Evolutionary conservation across 2,888 invertebrate genomes (phyloP).

Genomic region (Dione vanillae): DNA sequence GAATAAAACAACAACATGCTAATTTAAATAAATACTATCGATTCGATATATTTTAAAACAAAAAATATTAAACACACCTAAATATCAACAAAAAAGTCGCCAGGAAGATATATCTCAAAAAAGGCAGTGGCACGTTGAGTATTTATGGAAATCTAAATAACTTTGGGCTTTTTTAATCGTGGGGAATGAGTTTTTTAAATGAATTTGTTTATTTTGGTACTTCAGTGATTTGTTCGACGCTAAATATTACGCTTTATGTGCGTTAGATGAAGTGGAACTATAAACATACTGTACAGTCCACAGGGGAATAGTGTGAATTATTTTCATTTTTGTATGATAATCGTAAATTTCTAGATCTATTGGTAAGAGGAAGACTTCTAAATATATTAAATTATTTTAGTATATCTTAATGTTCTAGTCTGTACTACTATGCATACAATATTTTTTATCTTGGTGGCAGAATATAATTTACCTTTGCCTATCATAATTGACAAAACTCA

Average conservation of each 20-base stretch:
- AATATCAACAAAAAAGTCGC: slow-evolving; percentile 60
- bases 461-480: too few relatives aligned
- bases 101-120: slow-evolving; percentile 81
- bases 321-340: slow-evolving; percentile 29
- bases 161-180: slow-evolving; percentile 76
- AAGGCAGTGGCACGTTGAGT: slow-evolving; percentile 63
- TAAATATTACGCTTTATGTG: slow-evolving; percentile 64
- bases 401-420: neutral
- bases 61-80: slow-evolving; percentile 35
- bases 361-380: neutral
- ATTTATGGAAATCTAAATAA: slow-evolving; percentile 84
- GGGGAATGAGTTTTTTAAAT: slow-evolving; percentile 73
- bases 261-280: slow-evolving; percentile 63
- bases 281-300: slow-evolving; percentile 52
- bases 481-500: too few relatives aligned
- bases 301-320: slow-evolving; percentile 53
- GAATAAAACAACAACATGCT: neutral
- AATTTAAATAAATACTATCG: slow-evolving; percentile 38
- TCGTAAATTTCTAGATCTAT: slow-evolving; percentile 25
- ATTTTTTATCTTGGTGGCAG: too few relatives aligned
- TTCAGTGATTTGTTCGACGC: slow-evolving; percentile 76
- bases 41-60: slow-evolving; percentile 24
- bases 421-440: neutral
- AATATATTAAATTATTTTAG: neutral
- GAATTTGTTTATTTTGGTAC: slow-evolving; percentile 76